Evolutionary conservation across 2,888 invertebrate genomes (phyloP).

Genomic region (Bruchidius siliquastri): DNA sequence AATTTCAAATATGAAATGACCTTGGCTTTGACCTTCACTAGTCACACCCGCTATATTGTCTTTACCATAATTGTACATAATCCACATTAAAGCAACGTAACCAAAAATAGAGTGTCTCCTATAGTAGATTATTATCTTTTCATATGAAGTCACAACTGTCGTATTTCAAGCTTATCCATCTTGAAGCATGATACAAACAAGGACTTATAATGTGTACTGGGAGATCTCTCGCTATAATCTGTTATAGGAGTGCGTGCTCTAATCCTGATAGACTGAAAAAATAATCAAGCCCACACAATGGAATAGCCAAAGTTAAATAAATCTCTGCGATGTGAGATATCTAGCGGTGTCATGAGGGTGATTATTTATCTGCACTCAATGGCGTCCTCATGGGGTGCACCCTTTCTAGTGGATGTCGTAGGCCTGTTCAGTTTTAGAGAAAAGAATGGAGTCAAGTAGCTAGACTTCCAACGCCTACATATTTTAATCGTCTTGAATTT

Average conservation of each 20-base stretch:
- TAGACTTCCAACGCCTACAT: no score
- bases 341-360: background rate
- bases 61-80: no score
- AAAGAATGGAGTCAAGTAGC: no score
- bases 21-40: no score
- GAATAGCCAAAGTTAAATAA: background rate
- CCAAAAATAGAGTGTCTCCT: background rate
- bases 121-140: background rate
- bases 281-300: background rate
- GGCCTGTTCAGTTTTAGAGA: no score
- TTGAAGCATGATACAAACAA: background rate
- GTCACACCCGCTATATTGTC: no score
- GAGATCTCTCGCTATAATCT: background rate
- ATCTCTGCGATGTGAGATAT: background rate
- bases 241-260: background rate
- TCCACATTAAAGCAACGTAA: background rate
- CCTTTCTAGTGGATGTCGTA: no score
- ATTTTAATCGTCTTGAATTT: no score
- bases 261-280: background rate
- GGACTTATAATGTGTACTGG: background rate
- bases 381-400: background rate
- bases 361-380: background rate
- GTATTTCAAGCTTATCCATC: background rate
- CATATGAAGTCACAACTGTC: background rate
- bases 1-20: no score